Percentiles rank a stretch among this genome's conserved stretches.
Evolutionary conservation across 2,888 invertebrate species (phyloP).

Genomic region (Amorpha juglandis): DNA sequence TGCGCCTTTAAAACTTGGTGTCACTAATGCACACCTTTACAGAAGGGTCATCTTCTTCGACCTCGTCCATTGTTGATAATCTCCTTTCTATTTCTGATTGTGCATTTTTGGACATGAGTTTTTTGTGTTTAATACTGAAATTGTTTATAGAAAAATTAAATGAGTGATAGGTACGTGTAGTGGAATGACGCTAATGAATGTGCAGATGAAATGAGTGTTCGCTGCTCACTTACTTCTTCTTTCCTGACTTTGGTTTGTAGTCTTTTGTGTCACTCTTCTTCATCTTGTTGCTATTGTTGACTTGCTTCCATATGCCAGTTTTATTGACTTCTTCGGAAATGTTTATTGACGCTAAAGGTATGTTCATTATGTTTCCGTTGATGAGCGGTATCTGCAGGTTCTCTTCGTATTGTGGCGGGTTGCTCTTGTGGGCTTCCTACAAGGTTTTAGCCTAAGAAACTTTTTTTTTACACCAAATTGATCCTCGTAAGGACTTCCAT

Average conservation of each 20-base stretch:
- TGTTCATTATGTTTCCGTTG: conserved; percentile 95
- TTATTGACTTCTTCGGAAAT: conserved; percentile 97
- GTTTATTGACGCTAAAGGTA: conserved; percentile 93
- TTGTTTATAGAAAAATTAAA: conserved; percentile 19
- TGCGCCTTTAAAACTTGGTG: conserved; percentile 76
- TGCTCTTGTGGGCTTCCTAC: conserved; percentile 77
- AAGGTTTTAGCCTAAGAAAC: conserved; percentile 61
- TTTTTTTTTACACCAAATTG: conserved; percentile 35
- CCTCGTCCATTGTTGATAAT: conserved; percentile 93
- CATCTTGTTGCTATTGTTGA: conserved; percentile 88
- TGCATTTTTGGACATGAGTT: conserved; percentile 88
- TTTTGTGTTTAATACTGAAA: conserved; percentile 87
- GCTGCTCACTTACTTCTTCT: conserved; percentile 69
- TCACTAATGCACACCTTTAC: conserved; percentile 79
- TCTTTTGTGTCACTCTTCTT: conserved; percentile 66
- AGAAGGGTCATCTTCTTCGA: conserved; percentile 90
- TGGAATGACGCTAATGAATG: conserved; percentile 13
- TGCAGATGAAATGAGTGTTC: conserved; percentile 1
- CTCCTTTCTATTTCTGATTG: conserved; percentile 86
- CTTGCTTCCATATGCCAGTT: conserved; percentile 97
- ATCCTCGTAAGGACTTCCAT: not conserved
- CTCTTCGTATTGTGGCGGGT: conserved; percentile 80
- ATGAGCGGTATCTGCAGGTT: conserved; percentile 94
- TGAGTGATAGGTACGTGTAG: conserved; percentile 9
- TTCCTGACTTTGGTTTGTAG: conserved; percentile 67